Base-by-base conservation (phyloP, 2,113 vertebrate species). In the Hystrix brachyura region DNA sequence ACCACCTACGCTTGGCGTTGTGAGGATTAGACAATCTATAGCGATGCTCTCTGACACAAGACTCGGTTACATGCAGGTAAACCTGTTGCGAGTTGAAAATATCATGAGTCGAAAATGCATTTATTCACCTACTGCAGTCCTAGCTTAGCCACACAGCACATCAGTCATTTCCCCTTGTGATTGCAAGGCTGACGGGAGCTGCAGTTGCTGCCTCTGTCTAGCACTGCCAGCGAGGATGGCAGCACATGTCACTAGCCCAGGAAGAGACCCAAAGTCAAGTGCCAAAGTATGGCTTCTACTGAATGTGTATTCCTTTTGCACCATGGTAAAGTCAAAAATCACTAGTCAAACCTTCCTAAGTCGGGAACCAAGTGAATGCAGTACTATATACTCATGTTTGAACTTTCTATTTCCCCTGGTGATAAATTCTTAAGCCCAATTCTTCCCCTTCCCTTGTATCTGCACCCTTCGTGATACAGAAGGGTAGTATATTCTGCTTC, bases 1-100 rank as follows among this genome's bases (percentile, higher is more conserved):
- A 94, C 95, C 90, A 94, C 57, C 82, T 69, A 27, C 5, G 67
- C 23, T 87, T 65, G 64, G 81, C 65, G 46, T 55, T 51, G 38
- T 57, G 29, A 90, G 55, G 76, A 90, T 86, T 91, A 92, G 74
- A 85, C 92, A 94, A 90, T 59, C 87, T 81, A 17, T 43, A 74
- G 38, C 51, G 60, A 79, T 79, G 60, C 34, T 60, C 62, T 67
- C 48, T 53, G 53, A 71, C 34, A n/a, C 57, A 71, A 79, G 81
- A 86, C 32, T n/a, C 32, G 48, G 72, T 53, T 64, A 51, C 53
- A 60, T 95, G 32, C 81, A 25, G 51, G 78, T 79, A 85, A 69
- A 51, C n/a, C 51, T 59, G 48, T 69, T 79, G 53, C 38, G 69
- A 79, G 25, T 43, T 18, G 43, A 53, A 91, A 71, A 79, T 51